Evolutionary conservation across 2,113 vertebrate species (phyloP), one percentile per base, ranked within the genome.

Genomic region (Melanostigma gelatinosum): DNA sequence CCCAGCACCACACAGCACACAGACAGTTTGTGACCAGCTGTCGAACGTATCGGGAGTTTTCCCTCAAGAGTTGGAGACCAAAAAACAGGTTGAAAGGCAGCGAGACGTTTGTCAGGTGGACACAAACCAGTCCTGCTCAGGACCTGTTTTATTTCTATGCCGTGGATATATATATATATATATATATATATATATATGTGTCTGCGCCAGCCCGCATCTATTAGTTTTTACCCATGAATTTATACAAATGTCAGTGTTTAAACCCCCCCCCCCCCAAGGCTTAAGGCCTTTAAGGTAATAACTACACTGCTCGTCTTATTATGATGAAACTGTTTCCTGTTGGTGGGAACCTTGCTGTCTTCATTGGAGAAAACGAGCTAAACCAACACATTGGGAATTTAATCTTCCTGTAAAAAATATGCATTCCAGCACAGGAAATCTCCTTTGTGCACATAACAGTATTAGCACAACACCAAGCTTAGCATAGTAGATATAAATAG

Each of bases 401-500:
- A 34, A 76, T 77, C 46, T 60, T 20, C 36, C 48, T 70, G 38
- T 77, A 57, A 72, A 44, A 80, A 83, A 83, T 54, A 73, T 62
- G 57, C 52, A 36, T 36, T 34, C 58, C 24, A 52, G 24, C n/a
- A 72, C n/a, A 63, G 57, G 78, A 83, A 78, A 78, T 54, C 60
- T 72, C 44, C 18, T 82, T 55, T 74, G 16, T 36, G 70, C 82
- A 85, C 54, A 10, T 12, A 18, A 38, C 5, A n/a, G 44, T 67
- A 55, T 71, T 64, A 82, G 34, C 40, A 32, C 22, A 67, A 61
- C 46, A 80, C 65, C 18, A n/a, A 24, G 16, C 61, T 80, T 62
- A 58, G 48, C 4, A 2, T 8, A 42, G 32, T 58, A 61, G 38
- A 52, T 46, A 29, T 57, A 50, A 76, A 87, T 77, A 79, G 52